A percentile compares a stretch with the other conserved stretches of the same genome.
Conservation (phyloP, 2,113 vertebrate genomes). For the Cromileptes altivelis region DNA sequence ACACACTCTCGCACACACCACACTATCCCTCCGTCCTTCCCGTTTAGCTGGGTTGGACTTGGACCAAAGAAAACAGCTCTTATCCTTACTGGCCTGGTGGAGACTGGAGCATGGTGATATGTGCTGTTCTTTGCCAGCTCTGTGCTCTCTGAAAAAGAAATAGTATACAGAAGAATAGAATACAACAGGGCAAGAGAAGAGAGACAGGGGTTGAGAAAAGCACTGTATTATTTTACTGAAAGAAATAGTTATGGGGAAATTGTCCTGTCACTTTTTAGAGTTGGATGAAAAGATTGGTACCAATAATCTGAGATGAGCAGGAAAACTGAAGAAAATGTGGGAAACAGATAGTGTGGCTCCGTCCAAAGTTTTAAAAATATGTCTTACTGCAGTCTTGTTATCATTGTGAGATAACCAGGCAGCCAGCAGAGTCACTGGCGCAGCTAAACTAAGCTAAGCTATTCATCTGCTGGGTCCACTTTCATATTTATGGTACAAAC, state of each 20-base stretch:
- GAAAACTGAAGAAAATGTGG: too few species aligned
- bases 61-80: slow-evolving; percentile 42
- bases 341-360: too few species aligned
- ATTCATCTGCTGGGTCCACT: too few species aligned
- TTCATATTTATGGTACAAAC: too few species aligned
- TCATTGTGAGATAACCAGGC: too few species aligned
- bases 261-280: background rate
- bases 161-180: background rate
- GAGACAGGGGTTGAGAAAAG: background rate
- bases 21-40: background rate
- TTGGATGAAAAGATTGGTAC: background rate
- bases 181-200: background rate
- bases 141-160: slow-evolving; percentile 2
- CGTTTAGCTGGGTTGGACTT: background rate
- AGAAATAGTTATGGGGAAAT: background rate
- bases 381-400: too few species aligned
- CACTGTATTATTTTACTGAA: background rate
- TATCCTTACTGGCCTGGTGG: slow-evolving; percentile 24
- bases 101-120: slow-evolving; percentile 41
- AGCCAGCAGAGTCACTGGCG: too few species aligned
- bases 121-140: slow-evolving; percentile 16
- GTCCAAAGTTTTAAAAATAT: too few species aligned
- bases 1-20: background rate
- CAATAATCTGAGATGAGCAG: background rate
- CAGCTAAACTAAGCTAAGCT: too few species aligned